phyloP scores from a whole-genome alignment of 2,113 vertebrate species.

The Ursus arctos region DNA sequence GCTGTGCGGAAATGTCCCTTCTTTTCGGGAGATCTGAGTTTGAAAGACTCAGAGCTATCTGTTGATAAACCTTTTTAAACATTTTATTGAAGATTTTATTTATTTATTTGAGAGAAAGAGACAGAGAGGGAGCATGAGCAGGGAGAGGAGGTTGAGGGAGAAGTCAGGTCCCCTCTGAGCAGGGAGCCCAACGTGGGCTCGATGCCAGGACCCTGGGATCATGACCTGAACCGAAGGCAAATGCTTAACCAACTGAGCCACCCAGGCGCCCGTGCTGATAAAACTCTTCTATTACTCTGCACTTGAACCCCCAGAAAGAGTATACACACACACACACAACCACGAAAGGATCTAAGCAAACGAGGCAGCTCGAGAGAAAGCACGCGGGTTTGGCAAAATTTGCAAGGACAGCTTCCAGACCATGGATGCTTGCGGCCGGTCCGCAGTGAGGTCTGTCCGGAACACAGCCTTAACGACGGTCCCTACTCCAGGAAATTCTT shows the following conservation, averaged over 20 bases:
- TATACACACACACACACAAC: too few relatives aligned
- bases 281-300: fast-evolving
- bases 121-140: too few relatives aligned
- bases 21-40: not conserved
- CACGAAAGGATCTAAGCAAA: not conserved
- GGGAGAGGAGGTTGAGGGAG: not conserved
- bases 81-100: too few relatives aligned
- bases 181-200: fast-evolving
- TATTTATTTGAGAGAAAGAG: too few relatives aligned
- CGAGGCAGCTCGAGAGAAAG: constrained; percentile 31
- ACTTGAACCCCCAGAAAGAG: too few relatives aligned
- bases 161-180: too few relatives aligned
- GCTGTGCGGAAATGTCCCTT: constrained; percentile 55
- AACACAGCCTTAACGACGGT: fast-evolving
- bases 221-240: not conserved
- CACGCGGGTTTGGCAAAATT: fast-evolving
- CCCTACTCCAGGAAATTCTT: fast-evolving
- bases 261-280: not conserved
- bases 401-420: not conserved
- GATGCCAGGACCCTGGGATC: not conserved
- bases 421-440: fast-evolving
- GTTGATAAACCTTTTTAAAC: not conserved
- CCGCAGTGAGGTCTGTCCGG: fast-evolving
- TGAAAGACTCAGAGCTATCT: not conserved
- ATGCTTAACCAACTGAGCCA: not conserved